Evolutionary conservation across 2,797 vertebrate genomes (phyloP).

Genomic region (Helicolenus hilgendorfi): DNA sequence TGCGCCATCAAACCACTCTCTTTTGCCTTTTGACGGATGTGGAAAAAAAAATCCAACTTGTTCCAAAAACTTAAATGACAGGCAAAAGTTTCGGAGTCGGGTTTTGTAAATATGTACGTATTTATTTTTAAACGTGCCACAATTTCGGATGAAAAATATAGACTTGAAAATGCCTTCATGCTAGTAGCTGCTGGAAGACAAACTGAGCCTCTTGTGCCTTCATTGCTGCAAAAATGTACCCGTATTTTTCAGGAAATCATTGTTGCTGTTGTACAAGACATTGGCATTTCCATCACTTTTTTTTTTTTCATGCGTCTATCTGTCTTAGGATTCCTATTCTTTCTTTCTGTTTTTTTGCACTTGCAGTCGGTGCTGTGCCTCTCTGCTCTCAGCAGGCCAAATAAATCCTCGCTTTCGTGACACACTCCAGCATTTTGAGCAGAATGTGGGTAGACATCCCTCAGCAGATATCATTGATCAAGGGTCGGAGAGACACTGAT

Average conservation of each 20-base stretch:
- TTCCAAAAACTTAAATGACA: too few species aligned
- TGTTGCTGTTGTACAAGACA: not conserved
- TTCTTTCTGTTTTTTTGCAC: not conserved
- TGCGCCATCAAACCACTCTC: too few species aligned
- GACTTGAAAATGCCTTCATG: too few species aligned
- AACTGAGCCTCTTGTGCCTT: not conserved
- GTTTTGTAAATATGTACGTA: too few species aligned
- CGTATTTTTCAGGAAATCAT: not conserved
- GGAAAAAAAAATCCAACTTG: too few species aligned
- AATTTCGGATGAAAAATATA: too few species aligned
- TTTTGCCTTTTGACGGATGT: too few species aligned
- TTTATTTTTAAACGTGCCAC: too few species aligned
- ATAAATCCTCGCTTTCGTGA: slow-evolving; percentile 50
- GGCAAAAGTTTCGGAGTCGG: too few species aligned
- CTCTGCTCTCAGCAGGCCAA: slow-evolving; percentile 35
- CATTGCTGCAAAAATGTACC: not conserved
- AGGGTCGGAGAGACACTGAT: slow-evolving; percentile 53
- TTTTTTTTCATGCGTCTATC: not conserved
- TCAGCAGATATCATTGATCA: slow-evolving; percentile 67
- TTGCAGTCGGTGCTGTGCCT: slow-evolving; percentile 19
- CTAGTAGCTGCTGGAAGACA: not conserved
- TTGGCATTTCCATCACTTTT: not conserved
- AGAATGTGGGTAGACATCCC: slow-evolving; percentile 51
- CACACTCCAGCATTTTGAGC: slow-evolving; percentile 33
- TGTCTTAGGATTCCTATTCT: not conserved